These are phyloP conservation scores for Delichon dasypus DNA, from an alignment of 2,797 vertebrate species.

Conservation along the genomic window DNA sequence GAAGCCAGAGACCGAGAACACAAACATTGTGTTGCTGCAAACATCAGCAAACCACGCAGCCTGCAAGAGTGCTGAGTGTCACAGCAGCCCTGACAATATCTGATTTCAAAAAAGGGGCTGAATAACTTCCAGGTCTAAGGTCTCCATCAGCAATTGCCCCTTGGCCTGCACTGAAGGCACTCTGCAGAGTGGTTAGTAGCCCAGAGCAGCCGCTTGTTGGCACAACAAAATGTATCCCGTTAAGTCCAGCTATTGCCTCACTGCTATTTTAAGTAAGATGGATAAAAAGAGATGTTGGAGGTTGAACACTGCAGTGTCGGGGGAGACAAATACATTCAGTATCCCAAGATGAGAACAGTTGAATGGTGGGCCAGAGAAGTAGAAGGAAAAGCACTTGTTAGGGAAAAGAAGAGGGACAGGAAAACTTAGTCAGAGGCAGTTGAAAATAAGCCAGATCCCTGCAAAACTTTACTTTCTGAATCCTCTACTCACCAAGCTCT, in stretches of 20 bases:
- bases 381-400: background rate
- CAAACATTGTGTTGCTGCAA: accelerated
- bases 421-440: background rate
- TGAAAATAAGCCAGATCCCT: background rate
- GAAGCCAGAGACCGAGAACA: background rate
- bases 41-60: background rate
- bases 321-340: background rate
- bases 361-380: background rate
- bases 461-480: background rate
- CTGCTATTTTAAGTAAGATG: constrained; percentile 21
- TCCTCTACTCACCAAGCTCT: background rate
- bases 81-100: background rate
- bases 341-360: background rate
- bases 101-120: background rate
- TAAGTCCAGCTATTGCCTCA: constrained; percentile 15
- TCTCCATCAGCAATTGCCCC: background rate
- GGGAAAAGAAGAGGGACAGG: background rate
- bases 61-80: accelerated
- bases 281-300: background rate
- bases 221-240: background rate
- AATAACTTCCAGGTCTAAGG: background rate
- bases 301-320: background rate
- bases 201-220: constrained; percentile 21
- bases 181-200: background rate
- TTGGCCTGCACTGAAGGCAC: background rate